Evolutionary conservation across 2,888 invertebrate genomes (phyloP).

Genomic region (Orchesella flavescens): DNA sequence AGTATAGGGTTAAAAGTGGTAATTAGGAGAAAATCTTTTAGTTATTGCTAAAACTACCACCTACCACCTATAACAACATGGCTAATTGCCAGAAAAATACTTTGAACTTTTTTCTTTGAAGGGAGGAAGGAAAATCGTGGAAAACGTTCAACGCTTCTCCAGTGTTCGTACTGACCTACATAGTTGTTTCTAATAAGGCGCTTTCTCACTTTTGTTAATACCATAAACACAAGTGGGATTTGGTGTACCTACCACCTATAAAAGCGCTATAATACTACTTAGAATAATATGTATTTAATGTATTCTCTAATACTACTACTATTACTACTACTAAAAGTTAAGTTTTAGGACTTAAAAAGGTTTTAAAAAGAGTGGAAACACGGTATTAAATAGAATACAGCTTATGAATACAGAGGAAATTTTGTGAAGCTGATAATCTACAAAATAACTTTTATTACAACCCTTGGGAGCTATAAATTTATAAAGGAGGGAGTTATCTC

Average conservation of each 20-base stretch:
- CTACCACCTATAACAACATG: too few relatives aligned
- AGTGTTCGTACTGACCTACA: neutral
- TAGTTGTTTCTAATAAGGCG: slow-evolving; percentile 1
- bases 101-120: too few relatives aligned
- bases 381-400: too few relatives aligned
- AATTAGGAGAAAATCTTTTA: neutral
- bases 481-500: neutral
- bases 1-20: neutral
- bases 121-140: slow-evolving; percentile 1
- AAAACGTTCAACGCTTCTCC: slow-evolving; percentile 53
- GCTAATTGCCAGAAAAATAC: too few relatives aligned
- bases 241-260: neutral
- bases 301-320: neutral
- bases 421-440: slow-evolving; percentile 9
- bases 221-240: neutral
- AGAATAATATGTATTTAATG: neutral
- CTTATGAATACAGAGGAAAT: too few relatives aligned
- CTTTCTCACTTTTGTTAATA: neutral
- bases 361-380: neutral
- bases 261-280: slow-evolving; percentile 8
- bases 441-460: slow-evolving; percentile 14
- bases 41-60: too few relatives aligned
- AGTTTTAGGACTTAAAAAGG: neutral
- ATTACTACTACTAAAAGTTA: too few relatives aligned
- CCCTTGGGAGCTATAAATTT: neutral